Evolutionary conservation across 2,888 invertebrate genomes (phyloP).

Genomic region (Epistrophe eligans): DNA sequence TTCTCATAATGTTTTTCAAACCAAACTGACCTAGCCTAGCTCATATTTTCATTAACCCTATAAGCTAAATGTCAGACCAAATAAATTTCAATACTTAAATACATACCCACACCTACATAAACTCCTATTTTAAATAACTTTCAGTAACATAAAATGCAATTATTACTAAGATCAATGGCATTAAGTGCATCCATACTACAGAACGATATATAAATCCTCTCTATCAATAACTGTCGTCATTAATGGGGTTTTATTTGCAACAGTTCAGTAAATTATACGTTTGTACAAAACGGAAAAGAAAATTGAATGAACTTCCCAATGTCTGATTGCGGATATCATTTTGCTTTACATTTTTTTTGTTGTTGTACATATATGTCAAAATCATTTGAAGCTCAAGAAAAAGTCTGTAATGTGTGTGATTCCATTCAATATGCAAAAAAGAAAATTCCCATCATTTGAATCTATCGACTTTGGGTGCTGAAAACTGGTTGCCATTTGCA

Average conservation of each 20-base stretch:
- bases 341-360: background rate
- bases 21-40: background rate
- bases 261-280: constrained; percentile 9
- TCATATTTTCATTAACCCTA: background rate
- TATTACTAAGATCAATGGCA: background rate
- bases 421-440: constrained; percentile 21
- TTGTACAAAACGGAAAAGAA: constrained; percentile 6
- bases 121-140: background rate
- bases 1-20: background rate
- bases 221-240: constrained; percentile 50
- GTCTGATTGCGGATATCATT: constrained; percentile 22
- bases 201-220: constrained; percentile 30
- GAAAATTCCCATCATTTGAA: background rate
- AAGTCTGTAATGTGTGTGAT: constrained; percentile 38
- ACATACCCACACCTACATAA: background rate
- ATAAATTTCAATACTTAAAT: background rate
- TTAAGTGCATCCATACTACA: background rate
- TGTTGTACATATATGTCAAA: background rate
- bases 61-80: background rate
- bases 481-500: constrained; percentile 4
- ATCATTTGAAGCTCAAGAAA: constrained; percentile 11
- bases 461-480: background rate
- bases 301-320: constrained; percentile 35
- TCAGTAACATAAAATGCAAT: background rate
- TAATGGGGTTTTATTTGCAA: constrained; percentile 33